These are phyloP conservation scores for Drosophila ogumai DNA, from an alignment of 1,140 invertebrate genomes.

Conservation along the genomic window DNA sequence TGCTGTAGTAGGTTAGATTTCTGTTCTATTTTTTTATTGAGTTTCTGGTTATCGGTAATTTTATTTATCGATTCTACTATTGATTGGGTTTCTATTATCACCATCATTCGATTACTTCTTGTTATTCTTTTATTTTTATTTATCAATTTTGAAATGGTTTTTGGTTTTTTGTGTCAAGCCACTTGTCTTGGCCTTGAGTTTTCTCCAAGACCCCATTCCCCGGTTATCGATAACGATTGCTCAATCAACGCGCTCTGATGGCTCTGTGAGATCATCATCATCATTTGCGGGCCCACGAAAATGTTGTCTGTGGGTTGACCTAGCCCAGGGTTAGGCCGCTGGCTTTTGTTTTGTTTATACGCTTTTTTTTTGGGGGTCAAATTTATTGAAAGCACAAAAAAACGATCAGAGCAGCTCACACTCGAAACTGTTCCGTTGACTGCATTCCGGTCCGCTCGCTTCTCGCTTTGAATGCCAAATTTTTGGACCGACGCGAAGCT, in stretches of 20 bases:
- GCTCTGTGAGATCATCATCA: constrained; percentile 20
- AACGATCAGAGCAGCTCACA: constrained; percentile 20
- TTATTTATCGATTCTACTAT: neutral
- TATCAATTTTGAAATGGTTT: neutral
- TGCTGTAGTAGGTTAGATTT: too few relatives aligned
- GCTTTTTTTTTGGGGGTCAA: constrained; percentile 68
- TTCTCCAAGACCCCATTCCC: neutral
- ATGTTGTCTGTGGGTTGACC: constrained; percentile 35
- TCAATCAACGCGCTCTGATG: constrained; percentile 9
- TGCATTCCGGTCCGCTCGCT: constrained; percentile 54
- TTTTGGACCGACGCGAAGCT: constrained; percentile 24
- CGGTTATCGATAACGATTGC: constrained; percentile 17
- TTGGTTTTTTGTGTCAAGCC: neutral
- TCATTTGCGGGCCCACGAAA: neutral
- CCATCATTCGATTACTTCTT: neutral
- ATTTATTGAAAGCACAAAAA: constrained; percentile 45
- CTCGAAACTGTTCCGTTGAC: constrained; percentile 68
- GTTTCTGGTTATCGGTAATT: neutral
- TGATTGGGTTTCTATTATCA: neutral
- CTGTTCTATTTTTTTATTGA: too few relatives aligned
- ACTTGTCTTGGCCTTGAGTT: neutral
- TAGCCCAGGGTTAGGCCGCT: constrained; percentile 48
- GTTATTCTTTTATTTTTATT: neutral
- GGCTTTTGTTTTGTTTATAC: constrained; percentile 54
- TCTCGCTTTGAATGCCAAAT: constrained; percentile 43